These are phyloP conservation scores for Ylistrum balloti DNA, from an alignment of 1,140 invertebrate species.

Conservation along the genomic window DNA sequence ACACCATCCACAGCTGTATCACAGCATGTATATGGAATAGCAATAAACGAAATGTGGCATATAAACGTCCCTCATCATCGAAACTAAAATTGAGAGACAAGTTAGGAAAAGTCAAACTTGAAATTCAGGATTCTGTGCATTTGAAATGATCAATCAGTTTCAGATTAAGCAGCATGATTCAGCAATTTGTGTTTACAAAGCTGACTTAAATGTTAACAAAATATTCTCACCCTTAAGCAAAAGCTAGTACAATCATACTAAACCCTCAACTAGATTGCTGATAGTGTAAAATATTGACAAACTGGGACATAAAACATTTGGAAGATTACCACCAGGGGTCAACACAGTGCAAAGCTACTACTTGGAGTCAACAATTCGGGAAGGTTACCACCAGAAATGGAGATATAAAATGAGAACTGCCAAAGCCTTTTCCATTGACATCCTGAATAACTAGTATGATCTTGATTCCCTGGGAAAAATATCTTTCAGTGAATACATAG, in stretches of 20 bases:
- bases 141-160: background rate
- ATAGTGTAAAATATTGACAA: too few species aligned
- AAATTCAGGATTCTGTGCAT: background rate
- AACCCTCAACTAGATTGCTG: too few species aligned
- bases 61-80: background rate
- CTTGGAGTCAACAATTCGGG: too few species aligned
- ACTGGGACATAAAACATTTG: too few species aligned
- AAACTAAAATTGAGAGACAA: constrained; percentile 2
- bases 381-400: background rate
- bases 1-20: background rate
- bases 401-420: background rate
- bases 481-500: background rate
- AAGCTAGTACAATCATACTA: background rate
- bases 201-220: background rate
- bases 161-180: too few species aligned
- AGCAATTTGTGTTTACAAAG: too few species aligned
- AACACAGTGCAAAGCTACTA: too few species aligned
- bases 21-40: background rate
- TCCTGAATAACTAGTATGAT: background rate
- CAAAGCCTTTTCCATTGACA: background rate
- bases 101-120: background rate
- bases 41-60: background rate
- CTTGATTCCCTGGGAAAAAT: background rate
- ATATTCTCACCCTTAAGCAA: background rate
- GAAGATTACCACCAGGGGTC: too few species aligned